These are phyloP conservation scores for Epinotia bilunana DNA, from an alignment of 2,888 invertebrate genomes.

Conservation along the genomic window DNA sequence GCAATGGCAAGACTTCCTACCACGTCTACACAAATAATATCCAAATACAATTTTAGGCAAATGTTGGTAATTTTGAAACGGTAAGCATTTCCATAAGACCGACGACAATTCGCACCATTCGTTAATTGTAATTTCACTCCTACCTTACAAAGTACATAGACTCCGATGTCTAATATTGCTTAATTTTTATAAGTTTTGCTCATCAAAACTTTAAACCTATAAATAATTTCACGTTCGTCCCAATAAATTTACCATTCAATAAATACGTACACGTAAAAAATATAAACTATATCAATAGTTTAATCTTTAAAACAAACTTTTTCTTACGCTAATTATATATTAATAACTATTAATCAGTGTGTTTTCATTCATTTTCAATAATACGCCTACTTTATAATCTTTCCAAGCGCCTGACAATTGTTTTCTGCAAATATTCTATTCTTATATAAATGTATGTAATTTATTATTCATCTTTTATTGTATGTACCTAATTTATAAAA, in stretches of 20 bases:
- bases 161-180: conserved; percentile 82
- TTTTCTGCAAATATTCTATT: conserved; percentile 72
- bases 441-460: conserved; percentile 72
- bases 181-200: conserved; percentile 83
- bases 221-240: conserved; percentile 83
- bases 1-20: conserved; percentile 74
- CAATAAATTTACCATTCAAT: conserved; percentile 85
- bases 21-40: conserved; percentile 72
- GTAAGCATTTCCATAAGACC: conserved; percentile 76
- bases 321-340: conserved; percentile 82
- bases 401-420: conserved; percentile 81
- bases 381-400: conserved; percentile 84
- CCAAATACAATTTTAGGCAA: conserved; percentile 76
- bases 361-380: conserved; percentile 82
- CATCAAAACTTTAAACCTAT: conserved; percentile 81
- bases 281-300: conserved; percentile 85
- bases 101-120: conserved; percentile 82
- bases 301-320: conserved; percentile 85
- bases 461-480: conserved; percentile 69
- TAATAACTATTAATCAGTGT: conserved; percentile 84
- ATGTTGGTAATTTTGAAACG: conserved; percentile 70
- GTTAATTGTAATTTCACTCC: conserved; percentile 74
- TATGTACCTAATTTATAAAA: conserved; percentile 73
- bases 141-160: conserved; percentile 83
- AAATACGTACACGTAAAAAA: conserved; percentile 85